Conservation (phyloP, 2,888 invertebrate genomes). For the Campoplex nolae region DNA sequence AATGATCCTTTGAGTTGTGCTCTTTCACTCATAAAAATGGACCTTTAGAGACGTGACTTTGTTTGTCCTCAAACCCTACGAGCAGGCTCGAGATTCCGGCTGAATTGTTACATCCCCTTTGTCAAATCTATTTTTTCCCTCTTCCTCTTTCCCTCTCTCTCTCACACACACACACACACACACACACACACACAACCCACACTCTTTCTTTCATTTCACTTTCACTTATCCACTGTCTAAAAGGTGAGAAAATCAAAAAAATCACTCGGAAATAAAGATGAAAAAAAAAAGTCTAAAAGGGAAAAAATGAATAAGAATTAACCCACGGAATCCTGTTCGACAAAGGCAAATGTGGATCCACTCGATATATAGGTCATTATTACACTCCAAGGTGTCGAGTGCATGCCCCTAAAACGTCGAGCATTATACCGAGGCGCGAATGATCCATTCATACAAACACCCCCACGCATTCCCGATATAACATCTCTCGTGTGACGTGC, state of each 20-base stretch:
- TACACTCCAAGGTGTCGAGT: neutral
- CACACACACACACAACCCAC: too few species aligned
- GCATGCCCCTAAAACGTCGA: neutral
- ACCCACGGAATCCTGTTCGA: neutral
- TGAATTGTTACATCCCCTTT: neutral
- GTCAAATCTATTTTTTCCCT: neutral
- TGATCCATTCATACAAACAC: conserved; percentile 4
- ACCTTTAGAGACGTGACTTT: neutral
- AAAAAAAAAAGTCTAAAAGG: too few species aligned
- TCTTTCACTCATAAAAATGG: neutral
- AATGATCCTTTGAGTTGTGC: neutral
- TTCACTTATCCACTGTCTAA: neutral
- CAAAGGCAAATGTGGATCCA: neutral
- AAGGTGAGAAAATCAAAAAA: neutral
- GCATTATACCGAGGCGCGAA: neutral
- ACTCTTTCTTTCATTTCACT: neutral
- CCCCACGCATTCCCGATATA: neutral
- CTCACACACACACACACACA: too few species aligned
- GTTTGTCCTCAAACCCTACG: neutral
- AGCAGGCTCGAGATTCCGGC: neutral
- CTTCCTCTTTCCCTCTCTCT: neutral
- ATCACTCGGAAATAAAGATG: neutral
- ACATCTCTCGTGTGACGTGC: neutral
- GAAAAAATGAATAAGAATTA: neutral
- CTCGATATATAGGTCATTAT: neutral